phyloP scores from a whole-genome alignment of 2,888 invertebrate species.

The Noctua janthina region DNA sequence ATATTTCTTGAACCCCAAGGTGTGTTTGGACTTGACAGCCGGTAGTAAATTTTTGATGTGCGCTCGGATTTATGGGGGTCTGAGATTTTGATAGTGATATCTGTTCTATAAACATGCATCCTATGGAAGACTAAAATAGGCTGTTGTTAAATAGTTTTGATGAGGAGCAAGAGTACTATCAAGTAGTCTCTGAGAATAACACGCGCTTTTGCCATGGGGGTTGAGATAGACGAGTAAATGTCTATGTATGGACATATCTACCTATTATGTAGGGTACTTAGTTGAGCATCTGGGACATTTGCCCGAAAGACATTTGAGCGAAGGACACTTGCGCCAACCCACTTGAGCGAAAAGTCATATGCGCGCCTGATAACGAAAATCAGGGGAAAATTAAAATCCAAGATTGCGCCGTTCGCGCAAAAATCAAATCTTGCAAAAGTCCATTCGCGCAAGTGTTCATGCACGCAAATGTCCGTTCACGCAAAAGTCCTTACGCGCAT shows the following conservation, averaged over 20 bases:
- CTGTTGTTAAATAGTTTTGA: neutral
- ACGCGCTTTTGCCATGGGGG: neutral
- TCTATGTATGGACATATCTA: neutral
- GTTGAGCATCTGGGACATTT: neutral
- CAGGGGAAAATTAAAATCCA: too few species aligned
- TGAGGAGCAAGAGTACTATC: too few species aligned
- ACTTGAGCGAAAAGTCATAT: too few species aligned
- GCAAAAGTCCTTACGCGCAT: too few species aligned
- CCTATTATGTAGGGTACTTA: neutral
- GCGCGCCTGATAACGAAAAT: too few species aligned
- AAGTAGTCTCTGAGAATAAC: neutral
- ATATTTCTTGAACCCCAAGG: neutral
- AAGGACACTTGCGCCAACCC: too few species aligned
- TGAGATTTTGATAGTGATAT: slow-evolving; percentile 5
- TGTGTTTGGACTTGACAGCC: slow-evolving; percentile 9
- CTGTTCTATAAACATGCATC: neutral
- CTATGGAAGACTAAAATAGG: neutral
- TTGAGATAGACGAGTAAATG: neutral
- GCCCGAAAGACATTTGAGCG: too few species aligned
- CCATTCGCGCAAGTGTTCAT: too few species aligned
- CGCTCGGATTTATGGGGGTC: neutral
- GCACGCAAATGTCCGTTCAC: too few species aligned
- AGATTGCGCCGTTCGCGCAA: too few species aligned
- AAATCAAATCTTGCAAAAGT: too few species aligned
- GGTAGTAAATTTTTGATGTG: slow-evolving; percentile 8